phyloP scores from a whole-genome alignment of 2,113 vertebrate genomes.

The Orthonyx spaldingii region DNA sequence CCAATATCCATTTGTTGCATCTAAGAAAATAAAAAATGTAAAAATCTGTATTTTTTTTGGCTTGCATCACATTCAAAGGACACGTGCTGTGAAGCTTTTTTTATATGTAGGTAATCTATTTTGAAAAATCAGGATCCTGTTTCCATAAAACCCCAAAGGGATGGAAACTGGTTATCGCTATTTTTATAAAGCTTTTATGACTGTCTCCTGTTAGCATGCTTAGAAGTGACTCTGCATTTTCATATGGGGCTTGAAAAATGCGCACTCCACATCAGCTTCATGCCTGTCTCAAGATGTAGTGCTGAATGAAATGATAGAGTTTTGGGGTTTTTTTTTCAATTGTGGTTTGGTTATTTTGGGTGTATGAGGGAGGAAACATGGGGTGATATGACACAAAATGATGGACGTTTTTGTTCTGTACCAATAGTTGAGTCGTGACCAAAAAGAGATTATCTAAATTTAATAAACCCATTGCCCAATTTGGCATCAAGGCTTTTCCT shows the following conservation, averaged over 20 bases:
- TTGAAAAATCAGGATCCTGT: not conserved
- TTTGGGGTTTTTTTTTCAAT: not conserved
- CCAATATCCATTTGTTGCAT: constrained; percentile 42
- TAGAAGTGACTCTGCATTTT: not conserved
- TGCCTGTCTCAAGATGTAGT: not conserved
- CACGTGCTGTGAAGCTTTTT: not conserved
- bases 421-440: not conserved
- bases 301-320: not conserved
- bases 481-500: not conserved
- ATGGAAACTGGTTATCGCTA: not conserved
- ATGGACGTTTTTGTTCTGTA: not conserved
- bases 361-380: not conserved
- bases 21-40: not conserved
- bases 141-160: not conserved
- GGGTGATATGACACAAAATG: not conserved
- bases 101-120: not conserved
- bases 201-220: not conserved
- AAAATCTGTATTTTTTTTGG: not conserved
- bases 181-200: not conserved
- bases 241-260: not conserved
- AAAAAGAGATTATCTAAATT: constrained; percentile 60
- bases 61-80: constrained; percentile 22
- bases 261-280: not conserved
- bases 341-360: not conserved
- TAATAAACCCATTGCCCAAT: constrained; percentile 15